Evolutionary conservation across 53 echinoderm and acorn worm genomes (phyloP).

Genomic region (Patiria pectinifera): DNA sequence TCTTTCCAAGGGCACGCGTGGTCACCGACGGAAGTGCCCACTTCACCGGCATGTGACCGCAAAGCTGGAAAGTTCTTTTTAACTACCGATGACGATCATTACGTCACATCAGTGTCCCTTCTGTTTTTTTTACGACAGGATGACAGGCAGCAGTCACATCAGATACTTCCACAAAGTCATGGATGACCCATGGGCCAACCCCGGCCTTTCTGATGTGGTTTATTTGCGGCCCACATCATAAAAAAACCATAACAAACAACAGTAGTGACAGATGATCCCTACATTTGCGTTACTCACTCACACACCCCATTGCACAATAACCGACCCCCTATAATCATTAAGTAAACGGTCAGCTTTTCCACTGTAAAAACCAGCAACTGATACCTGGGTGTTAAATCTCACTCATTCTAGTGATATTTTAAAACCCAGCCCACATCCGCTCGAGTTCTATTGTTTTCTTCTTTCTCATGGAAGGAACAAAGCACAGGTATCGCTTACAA

Average conservation of each 20-base stretch:
- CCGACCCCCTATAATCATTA: neutral
- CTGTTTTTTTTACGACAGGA: neutral
- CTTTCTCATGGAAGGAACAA: neutral
- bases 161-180: neutral
- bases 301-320: slow-evolving; percentile 1
- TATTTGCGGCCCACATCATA: neutral
- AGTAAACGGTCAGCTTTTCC: neutral
- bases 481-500: neutral
- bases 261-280: neutral
- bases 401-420: neutral
- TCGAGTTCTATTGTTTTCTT: neutral
- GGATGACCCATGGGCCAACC: neutral
- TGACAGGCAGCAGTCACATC: neutral
- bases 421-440: neutral
- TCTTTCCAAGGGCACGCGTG: neutral
- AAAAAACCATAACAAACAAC: neutral
- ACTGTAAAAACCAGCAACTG: neutral
- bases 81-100: neutral
- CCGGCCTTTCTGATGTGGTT: neutral
- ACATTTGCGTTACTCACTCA: neutral
- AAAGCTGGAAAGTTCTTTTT: slow-evolving; percentile 12
- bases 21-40: slow-evolving; percentile 42
- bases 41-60: slow-evolving; percentile 35
- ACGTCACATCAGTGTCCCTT: neutral
- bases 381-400: neutral